These are phyloP conservation scores for Tupaia tana DNA, from an alignment of 2,113 vertebrate species.

Conservation along the genomic window DNA sequence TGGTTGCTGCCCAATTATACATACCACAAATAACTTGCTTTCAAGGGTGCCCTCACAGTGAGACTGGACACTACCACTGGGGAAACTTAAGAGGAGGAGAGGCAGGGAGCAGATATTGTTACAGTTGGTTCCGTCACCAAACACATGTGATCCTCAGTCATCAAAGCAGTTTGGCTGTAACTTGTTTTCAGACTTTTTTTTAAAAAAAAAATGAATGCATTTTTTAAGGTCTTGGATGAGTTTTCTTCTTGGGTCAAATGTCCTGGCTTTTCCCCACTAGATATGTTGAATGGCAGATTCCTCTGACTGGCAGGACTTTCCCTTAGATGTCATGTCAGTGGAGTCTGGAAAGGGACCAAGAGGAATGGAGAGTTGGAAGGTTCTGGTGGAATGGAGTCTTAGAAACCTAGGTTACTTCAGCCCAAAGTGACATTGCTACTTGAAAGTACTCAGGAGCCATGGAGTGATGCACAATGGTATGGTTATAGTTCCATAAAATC, in stretches of 20 bases:
- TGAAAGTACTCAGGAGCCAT: not conserved
- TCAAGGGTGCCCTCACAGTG: not conserved
- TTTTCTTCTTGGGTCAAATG: conserved; percentile 48
- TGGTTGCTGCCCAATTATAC: not conserved
- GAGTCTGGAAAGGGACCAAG: conserved; percentile 5
- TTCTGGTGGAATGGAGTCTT: conserved; percentile 43
- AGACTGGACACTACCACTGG: not conserved
- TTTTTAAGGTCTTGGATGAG: conserved; percentile 53
- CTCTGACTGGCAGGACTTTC: not conserved
- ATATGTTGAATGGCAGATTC: conserved; percentile 30
- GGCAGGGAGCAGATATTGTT: not conserved
- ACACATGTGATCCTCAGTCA: conserved; percentile 26
- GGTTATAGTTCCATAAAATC: not conserved
- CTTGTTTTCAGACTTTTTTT: not conserved
- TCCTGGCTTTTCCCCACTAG: not conserved
- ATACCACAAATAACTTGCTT: conserved; percentile 2
- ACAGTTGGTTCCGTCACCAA: conserved; percentile 11
- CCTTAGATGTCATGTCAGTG: conserved; percentile 44
- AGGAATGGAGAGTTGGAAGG: not conserved
- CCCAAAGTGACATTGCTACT: not conserved
- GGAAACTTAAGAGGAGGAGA: not conserved
- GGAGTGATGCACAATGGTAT: not conserved
- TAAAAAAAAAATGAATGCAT: not conserved
- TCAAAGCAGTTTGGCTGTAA: conserved; percentile 40
- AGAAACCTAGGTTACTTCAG: conserved; percentile 48